These are phyloP conservation scores for Empidonax traillii DNA, from an alignment of 2,113 vertebrate species.

Conservation along the genomic window DNA sequence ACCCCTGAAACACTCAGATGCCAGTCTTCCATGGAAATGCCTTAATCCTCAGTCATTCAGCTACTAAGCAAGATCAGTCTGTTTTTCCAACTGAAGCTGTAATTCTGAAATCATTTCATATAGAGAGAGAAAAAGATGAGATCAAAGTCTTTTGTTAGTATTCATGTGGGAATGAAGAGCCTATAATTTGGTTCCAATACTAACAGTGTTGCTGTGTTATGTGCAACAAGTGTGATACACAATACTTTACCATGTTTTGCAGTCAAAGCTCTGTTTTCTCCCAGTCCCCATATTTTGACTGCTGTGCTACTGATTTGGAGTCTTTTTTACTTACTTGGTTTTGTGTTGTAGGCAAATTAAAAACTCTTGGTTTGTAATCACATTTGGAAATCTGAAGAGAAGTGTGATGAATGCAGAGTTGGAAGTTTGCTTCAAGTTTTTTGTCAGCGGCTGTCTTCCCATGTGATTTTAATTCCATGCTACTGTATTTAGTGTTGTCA, in stretches of 20 bases:
- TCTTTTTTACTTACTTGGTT: not conserved
- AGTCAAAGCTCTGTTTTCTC: not conserved
- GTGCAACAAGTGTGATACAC: not conserved
- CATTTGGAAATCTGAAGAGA: not conserved
- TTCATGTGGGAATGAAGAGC: not conserved
- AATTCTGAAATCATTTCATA: not conserved
- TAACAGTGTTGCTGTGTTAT: not conserved
- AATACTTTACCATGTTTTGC: not conserved
- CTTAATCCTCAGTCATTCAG: not conserved
- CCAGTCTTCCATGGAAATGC: not conserved
- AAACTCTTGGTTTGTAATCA: not conserved
- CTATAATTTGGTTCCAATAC: not conserved
- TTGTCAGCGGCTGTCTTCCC: not conserved
- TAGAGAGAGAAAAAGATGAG: not conserved
- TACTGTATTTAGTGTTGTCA: not conserved
- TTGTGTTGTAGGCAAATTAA: not conserved
- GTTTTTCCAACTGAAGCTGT: not conserved
- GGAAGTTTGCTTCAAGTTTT: not conserved
- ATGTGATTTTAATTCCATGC: not conserved
- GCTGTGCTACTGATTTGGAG: not conserved
- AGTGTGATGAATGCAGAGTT: not conserved
- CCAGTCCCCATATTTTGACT: not conserved
- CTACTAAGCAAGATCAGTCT: not conserved
- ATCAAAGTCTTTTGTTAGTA: not conserved
- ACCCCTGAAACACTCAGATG: not conserved